A percentile compares a stretch with the other conserved stretches of the same genome.
These are phyloP conservation scores for Bombyx mandarina DNA, from an alignment of 1,140 invertebrate genomes.

Conservation along the genomic window DNA sequence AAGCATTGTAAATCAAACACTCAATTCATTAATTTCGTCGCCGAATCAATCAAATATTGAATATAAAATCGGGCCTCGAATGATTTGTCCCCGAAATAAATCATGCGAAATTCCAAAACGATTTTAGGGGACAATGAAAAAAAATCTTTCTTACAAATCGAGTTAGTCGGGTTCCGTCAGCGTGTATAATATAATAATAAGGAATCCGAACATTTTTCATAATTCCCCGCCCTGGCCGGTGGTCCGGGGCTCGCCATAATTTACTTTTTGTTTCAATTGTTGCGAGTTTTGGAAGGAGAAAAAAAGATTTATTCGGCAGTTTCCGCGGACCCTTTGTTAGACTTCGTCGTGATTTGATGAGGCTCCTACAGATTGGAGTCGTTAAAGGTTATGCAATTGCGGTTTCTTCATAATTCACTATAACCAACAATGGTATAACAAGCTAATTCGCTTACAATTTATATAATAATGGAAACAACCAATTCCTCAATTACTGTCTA, in stretches of 20 bases:
- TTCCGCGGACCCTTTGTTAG: not conserved
- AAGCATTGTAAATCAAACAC: too few relatives aligned
- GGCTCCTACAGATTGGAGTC: too few relatives aligned
- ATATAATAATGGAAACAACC: too few relatives aligned
- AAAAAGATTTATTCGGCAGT: not conserved
- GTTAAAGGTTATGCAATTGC: too few relatives aligned
- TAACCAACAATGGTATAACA: too few relatives aligned
- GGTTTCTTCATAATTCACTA: too few relatives aligned
- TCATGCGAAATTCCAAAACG: not conserved
- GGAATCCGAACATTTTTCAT: slow-evolving; percentile 39
- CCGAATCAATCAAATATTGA: too few relatives aligned
- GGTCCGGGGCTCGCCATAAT: slow-evolving; percentile 32
- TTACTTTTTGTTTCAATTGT: slow-evolving; percentile 63
- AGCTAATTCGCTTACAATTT: too few relatives aligned
- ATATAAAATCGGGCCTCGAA: too few relatives aligned
- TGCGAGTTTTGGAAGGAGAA: slow-evolving; percentile 38
- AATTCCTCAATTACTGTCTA: too few relatives aligned
- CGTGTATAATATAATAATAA: slow-evolving; percentile 19
- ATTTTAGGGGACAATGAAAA: not conserved
- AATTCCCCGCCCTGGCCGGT: slow-evolving; percentile 19
- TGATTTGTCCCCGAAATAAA: not conserved
- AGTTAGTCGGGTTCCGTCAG: slow-evolving; percentile 10
- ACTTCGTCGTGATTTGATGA: too few relatives aligned
- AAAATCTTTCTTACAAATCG: slow-evolving; percentile 6
- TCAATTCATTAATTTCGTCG: too few relatives aligned